Percentiles rank a stretch among this genome's conserved stretches.
Conservation (phyloP, 1,140 invertebrate species). For the Drosophila santomea region DNA sequence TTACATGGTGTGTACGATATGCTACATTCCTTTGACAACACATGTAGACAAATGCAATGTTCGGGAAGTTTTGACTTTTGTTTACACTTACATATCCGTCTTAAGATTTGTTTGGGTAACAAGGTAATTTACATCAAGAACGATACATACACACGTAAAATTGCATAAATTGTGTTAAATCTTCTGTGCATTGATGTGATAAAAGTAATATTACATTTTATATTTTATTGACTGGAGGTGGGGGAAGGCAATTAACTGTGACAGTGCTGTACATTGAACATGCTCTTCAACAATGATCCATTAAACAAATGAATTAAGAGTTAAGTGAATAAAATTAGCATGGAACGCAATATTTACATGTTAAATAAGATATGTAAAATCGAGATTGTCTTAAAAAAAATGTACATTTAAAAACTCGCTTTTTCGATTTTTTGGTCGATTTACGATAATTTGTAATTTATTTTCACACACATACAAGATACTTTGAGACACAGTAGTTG, state of each 20-base stretch:
- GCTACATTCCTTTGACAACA: conserved; percentile 69
- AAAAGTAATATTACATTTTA: conserved; percentile 17
- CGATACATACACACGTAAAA: conserved; percentile 65
- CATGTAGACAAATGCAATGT: conserved; percentile 67
- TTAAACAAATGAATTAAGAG: conserved; percentile 23
- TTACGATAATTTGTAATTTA: conserved; percentile 64
- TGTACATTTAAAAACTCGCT: conserved; percentile 41
- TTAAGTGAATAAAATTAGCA: conserved; percentile 36
- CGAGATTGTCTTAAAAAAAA: conserved; percentile 50
- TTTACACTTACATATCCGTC: conserved; percentile 61
- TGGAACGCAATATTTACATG: conserved; percentile 68
- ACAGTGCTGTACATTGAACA: conserved; percentile 72
- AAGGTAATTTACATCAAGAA: conserved; percentile 60
- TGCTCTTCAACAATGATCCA: conserved; percentile 62
- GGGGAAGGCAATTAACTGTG: conserved; percentile 29
- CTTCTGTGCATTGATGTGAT: conserved; percentile 60
- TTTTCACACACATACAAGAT: conserved; percentile 85
- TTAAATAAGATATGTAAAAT: conserved; percentile 42
- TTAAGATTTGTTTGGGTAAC: conserved; percentile 24
- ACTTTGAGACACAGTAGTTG: conserved; percentile 82
- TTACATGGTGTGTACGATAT: conserved; percentile 56
- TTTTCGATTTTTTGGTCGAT: conserved; percentile 32
- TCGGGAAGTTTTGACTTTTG: conserved; percentile 32
- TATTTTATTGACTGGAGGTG: conserved; percentile 13
- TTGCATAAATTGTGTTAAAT: conserved; percentile 52